phyloP scores from a whole-genome alignment of 2,797 vertebrate genomes.

The Argentina silus region DNA sequence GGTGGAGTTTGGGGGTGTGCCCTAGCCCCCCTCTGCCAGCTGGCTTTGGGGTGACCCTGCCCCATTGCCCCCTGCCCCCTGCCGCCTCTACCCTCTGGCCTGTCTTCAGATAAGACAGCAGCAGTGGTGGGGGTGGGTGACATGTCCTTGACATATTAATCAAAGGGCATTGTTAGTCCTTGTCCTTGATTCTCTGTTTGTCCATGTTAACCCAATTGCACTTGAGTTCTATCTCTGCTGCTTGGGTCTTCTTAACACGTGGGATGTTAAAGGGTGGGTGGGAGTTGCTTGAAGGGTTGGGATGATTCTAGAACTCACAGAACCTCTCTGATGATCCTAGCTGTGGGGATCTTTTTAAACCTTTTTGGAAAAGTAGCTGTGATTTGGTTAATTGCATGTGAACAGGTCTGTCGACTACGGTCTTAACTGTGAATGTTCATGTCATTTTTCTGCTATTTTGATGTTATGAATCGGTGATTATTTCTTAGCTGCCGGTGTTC shows the following conservation, averaged over 20 bases:
- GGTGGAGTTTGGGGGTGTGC: constrained; percentile 34
- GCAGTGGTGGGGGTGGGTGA: constrained; percentile 37
- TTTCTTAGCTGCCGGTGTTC: constrained; percentile 58
- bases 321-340: constrained; percentile 60
- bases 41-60: constrained; percentile 74
- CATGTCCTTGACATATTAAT: constrained; percentile 71
- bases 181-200: constrained; percentile 61
- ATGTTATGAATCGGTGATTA: constrained; percentile 38
- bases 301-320: constrained; percentile 40
- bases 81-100: constrained; percentile 65
- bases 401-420: constrained; percentile 65
- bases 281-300: constrained; percentile 44
- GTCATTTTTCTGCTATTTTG: constrained; percentile 46
- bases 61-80: constrained; percentile 7
- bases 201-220: constrained; percentile 66
- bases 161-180: constrained; percentile 73
- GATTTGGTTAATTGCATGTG: constrained; percentile 64
- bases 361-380: constrained; percentile 64
- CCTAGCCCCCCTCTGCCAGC: constrained; percentile 64
- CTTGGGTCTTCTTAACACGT: constrained; percentile 56
- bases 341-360: constrained; percentile 39
- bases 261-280: constrained; percentile 37
- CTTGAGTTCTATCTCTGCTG: constrained; percentile 61
- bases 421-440: constrained; percentile 79
- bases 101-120: constrained; percentile 57